Evolutionary conservation across 2,113 vertebrate species (phyloP), one percentile per base, ranked within the genome.

Genomic region (Spilogale gracilis): DNA sequence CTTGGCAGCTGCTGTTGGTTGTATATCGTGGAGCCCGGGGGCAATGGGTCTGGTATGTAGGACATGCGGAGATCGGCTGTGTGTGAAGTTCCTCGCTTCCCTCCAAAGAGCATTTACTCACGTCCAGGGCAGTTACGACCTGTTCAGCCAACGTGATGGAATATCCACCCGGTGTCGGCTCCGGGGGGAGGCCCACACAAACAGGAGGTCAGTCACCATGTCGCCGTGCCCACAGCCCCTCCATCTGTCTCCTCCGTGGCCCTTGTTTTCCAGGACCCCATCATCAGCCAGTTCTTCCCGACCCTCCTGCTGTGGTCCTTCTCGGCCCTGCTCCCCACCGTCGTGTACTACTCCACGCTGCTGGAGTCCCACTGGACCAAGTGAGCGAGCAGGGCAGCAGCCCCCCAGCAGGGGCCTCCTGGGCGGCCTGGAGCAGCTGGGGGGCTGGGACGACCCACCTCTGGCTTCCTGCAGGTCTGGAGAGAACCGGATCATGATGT

Each of bases 261-360:
- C 50, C 50, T 81, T 89, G 45, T 87, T 9, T 80, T 7, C 9
- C 32, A 99, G 99, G 99, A 99, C 97, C 99, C 99, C 0, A 48
- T 99, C 6, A 91, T 99, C 99, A 99, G 99, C 97, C 99, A 99
- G 98, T 99, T 99, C 98, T 99, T 99, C 98, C 99, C 99, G n/a
- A 99, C 99, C 0, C 96, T 99, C 56, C 98, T 99, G 83, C 99
- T 99, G 91, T 99, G 99, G 99, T 98, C 99, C 88, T 99, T 99
- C 98, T 99, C 99, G 0, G 99, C 99, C 2, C 98, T 99, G 88
- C 98, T 99, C 20, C 99, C 99, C 1, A 99, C 99, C 21, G 89
- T 99, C 0, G 99, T 99, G 10, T 99, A 99, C 98, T 99, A 99
- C n/a, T 99, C 99, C 43, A 99, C 99, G 0, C 97, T 99, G 56